phyloP scores from a whole-genome alignment of 2,888 invertebrate species.

The Cistogaster globosa region DNA sequence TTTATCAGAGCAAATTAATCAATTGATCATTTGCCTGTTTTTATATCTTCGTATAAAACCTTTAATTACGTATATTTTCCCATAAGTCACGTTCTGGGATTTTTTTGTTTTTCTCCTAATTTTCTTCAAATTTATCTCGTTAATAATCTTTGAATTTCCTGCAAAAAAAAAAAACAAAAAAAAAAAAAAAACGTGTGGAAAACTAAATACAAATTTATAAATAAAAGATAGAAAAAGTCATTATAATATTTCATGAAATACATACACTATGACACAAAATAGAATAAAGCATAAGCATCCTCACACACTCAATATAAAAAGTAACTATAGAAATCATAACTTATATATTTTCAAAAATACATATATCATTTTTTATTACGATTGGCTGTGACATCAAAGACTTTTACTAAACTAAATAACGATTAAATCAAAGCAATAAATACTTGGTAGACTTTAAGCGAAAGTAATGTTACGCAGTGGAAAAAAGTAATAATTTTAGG shows the following conservation, averaged over 20 bases:
- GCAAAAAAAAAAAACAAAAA: constrained; percentile 37
- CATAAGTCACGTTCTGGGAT: constrained; percentile 43
- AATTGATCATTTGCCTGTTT: not conserved
- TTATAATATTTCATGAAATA: constrained; percentile 64
- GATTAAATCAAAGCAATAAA: constrained; percentile 50
- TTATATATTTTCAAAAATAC: no score
- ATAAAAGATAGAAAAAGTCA: constrained; percentile 43
- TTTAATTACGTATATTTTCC: constrained; percentile 28
- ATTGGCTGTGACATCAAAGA: not conserved
- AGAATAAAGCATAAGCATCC: not conserved
- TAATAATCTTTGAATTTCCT: constrained; percentile 50
- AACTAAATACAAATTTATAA: constrained; percentile 17
- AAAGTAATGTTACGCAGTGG: constrained; percentile 1
- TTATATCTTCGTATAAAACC: not conserved
- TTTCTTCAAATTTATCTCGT: constrained; percentile 59
- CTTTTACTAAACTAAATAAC: constrained; percentile 41
- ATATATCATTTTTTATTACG: constrained; percentile 58
- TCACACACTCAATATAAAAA: no score
- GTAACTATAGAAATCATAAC: no score
- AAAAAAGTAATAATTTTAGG: not conserved
- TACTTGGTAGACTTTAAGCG: constrained; percentile 1
- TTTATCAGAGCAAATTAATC: constrained; percentile 15
- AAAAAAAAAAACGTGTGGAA: constrained; percentile 21
- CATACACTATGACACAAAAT: constrained; percentile 33
- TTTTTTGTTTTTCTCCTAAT: constrained; percentile 10